These are phyloP conservation scores for Drosophila lutescens DNA, from an alignment of 2,888 invertebrate species.

Conservation along the genomic window DNA sequence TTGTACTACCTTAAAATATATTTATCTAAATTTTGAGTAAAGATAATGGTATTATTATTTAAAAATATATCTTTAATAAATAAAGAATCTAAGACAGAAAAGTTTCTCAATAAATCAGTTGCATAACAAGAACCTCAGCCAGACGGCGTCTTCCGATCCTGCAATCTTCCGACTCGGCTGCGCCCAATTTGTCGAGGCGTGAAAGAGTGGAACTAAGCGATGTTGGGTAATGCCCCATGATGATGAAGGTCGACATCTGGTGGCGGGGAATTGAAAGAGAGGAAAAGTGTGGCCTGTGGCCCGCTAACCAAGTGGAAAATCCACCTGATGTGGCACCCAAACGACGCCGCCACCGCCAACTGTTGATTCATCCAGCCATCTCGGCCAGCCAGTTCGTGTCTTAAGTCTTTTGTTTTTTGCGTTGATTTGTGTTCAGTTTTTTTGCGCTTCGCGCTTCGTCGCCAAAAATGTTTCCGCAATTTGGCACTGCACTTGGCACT, in stretches of 20 bases:
- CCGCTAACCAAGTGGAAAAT: slow-evolving; percentile 44
- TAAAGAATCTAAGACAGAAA: not conserved
- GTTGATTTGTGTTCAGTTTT: slow-evolving; percentile 36
- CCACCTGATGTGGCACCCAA: slow-evolving; percentile 37
- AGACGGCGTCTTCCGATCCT: slow-evolving; percentile 21
- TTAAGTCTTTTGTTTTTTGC: slow-evolving; percentile 64
- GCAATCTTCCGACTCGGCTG: slow-evolving; percentile 27
- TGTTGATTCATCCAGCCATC: slow-evolving; percentile 32
- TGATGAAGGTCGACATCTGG: slow-evolving; percentile 69
- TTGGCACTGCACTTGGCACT: slow-evolving; percentile 69
- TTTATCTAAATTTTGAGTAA: too few species aligned
- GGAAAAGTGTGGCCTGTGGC: slow-evolving; percentile 36
- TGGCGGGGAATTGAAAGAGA: slow-evolving; percentile 30
- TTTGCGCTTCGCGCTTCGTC: slow-evolving; percentile 35
- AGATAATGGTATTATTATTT: too few species aligned
- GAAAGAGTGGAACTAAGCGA: slow-evolving; percentile 51
- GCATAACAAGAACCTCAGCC: slow-evolving; percentile 48
- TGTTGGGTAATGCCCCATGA: slow-evolving; percentile 50
- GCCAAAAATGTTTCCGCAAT: slow-evolving; percentile 65
- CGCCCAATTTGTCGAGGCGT: slow-evolving; percentile 71
- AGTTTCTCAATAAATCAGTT: slow-evolving; percentile 38
- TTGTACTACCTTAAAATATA: too few species aligned
- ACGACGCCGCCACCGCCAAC: slow-evolving; percentile 11
- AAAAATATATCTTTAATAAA: too few species aligned
- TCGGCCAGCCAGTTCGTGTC: slow-evolving; percentile 67